Conservation (phyloP, 2,113 vertebrate genomes). For the Platanista minor region DNA sequence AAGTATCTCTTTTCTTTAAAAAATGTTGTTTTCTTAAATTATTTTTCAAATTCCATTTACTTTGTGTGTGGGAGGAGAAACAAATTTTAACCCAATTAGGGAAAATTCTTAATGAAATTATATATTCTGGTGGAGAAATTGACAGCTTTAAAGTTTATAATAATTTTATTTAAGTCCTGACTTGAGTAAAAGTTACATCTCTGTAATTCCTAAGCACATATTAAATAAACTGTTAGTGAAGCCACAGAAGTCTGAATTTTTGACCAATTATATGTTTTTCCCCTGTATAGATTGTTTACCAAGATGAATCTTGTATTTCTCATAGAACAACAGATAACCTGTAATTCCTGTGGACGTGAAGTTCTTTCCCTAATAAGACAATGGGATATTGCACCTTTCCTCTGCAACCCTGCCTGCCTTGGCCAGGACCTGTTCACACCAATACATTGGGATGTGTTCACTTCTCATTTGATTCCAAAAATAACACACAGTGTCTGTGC, state of each 20-base stretch:
- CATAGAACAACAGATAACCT: neutral
- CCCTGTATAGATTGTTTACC: neutral
- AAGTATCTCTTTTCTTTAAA: neutral
- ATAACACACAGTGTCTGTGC: constrained; percentile 4
- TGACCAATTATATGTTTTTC: neutral
- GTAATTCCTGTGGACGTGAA: neutral
- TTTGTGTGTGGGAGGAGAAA: neutral
- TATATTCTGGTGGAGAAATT: neutral
- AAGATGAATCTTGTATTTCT: neutral
- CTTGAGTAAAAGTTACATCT: neutral
- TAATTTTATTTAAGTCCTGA: neutral
- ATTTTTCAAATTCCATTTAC: neutral
- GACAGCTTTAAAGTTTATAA: neutral
- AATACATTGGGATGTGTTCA: neutral
- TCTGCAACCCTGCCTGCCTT: neutral
- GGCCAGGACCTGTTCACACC: neutral
- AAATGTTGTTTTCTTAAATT: neutral
- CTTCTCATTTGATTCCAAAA: constrained; percentile 44
- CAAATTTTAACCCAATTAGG: neutral
- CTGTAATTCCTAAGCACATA: neutral
- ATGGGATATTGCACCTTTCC: neutral
- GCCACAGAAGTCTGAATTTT: neutral
- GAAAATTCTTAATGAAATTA: neutral
- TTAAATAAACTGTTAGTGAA: neutral
- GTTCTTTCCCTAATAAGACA: neutral